Percentiles rank a stretch among this genome's conserved stretches.
Evolutionary conservation across 2,113 vertebrate species (phyloP).

Genomic region (Catharus fuscescens): DNA sequence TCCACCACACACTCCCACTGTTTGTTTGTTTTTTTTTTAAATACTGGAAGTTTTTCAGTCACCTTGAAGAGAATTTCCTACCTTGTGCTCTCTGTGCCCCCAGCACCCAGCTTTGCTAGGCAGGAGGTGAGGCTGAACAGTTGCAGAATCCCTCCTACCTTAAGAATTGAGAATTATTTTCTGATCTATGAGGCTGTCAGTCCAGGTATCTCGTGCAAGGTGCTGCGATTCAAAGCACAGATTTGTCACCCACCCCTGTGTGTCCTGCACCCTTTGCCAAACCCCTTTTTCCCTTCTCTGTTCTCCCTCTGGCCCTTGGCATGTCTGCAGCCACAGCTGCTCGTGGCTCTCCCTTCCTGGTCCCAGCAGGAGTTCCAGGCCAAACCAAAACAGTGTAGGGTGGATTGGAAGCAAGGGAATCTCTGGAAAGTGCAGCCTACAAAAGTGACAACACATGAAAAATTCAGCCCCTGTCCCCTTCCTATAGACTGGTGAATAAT

Average conservation of each 20-base stretch:
- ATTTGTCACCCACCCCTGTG: background rate
- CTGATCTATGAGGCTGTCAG: background rate
- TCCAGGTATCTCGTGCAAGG: background rate
- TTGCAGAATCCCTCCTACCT: background rate
- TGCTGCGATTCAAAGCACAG: background rate
- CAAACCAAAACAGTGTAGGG: background rate
- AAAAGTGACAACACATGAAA: background rate
- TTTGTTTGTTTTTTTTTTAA: no score
- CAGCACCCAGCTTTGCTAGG: background rate
- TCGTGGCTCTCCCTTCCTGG: fast-evolving
- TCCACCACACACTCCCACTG: background rate
- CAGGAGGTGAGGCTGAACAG: background rate
- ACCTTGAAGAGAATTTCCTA: background rate
- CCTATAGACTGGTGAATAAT: background rate
- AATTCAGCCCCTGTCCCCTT: background rate
- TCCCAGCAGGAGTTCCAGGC: background rate
- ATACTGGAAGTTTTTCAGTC: background rate
- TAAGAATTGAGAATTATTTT: background rate
- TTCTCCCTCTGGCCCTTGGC: background rate
- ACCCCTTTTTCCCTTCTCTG: background rate
- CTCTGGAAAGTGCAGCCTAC: background rate
- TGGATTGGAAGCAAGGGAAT: background rate
- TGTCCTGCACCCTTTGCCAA: background rate
- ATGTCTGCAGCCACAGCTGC: background rate
- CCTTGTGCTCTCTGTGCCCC: background rate